These are phyloP conservation scores for Schizopygopsis pylzovi DNA, from an alignment of 2,797 vertebrate species.

Conservation along the genomic window DNA sequence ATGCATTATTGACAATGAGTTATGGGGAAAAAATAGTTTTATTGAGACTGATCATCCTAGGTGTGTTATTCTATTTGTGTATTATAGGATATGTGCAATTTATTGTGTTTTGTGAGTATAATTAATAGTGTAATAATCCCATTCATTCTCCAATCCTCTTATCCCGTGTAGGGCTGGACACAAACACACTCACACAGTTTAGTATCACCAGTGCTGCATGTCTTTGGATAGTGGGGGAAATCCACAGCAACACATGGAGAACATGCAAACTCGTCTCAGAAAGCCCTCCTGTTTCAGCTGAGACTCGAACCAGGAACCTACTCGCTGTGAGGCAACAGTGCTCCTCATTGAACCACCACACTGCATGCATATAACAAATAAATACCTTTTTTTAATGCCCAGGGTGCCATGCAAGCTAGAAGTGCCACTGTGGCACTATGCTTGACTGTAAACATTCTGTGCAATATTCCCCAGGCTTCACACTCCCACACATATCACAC, in stretches of 20 bases:
- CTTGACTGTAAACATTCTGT: conserved; percentile 3
- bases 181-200: neutral
- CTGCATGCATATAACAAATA: too few relatives aligned
- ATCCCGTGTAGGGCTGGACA: neutral
- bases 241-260: neutral
- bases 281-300: neutral
- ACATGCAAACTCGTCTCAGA: neutral
- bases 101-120: too few relatives aligned
- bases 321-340: neutral
- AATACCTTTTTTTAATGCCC: neutral
- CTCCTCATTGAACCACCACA: neutral
- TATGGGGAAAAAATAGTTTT: too few relatives aligned
- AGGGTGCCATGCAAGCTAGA: neutral
- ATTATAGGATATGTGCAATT: neutral
- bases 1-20: too few relatives aligned
- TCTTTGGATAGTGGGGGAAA: neutral
- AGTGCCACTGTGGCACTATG: neutral
- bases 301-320: neutral
- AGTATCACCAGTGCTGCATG: neutral
- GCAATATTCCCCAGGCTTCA: neutral
- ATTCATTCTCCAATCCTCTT: neutral
- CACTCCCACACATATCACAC: conserved; percentile 10
- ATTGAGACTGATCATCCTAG: too few relatives aligned
- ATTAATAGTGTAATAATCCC: neutral
- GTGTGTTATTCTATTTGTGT: neutral